Evolutionary conservation across 1,140 invertebrate genomes (phyloP), one percentile per base, ranked within the genome.

Genomic region (Bombus breviceps): DNA sequence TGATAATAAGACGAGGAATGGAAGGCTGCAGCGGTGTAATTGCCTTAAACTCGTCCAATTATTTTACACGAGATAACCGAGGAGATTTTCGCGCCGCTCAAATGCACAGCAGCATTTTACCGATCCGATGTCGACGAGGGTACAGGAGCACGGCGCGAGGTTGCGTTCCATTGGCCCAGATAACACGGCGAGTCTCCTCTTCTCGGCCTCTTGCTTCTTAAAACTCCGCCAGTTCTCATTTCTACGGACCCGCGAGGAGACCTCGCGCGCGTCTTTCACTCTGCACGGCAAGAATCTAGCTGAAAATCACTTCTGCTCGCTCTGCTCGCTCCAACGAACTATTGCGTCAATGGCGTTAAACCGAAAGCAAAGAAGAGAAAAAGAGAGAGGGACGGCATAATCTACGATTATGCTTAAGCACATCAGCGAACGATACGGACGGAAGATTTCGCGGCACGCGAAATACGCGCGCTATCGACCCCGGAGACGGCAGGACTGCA

Each of bases 81-180:
- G 32, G 69, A 79, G 69, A 39, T 73, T 79, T 71, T 78, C 37
- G 8, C 59, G 59, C 69, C 41, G 59, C 53, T 72, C 81, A 37
- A 75, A 78, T 32, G 37, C 59, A 43, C 68, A 43, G 68, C 73
- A 25, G 39, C 68, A 59, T 57, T 85, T 85, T 57, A 15, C 47
- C 43, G 75, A 75, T n/a, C 66, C 47, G 18, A 37, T 10, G 53
- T 72, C 53, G 25, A 69, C 73, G 41, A 37, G n/a, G 59, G 79
- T 73, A 66, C n/a, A 81, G 37, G 47, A 86, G 72, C 62, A 66
- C 22, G 9, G 68, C 78, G 75, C 72, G 79, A 37, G 83, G 78
- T 78, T 77, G 73, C 85, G 91, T 86, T 91, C 91, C 86, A 92
- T 92, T 92, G 91, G 84, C 91, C 91, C 86, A 92, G 89, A 92